Evolutionary conservation across 2,888 invertebrate genomes (phyloP).

Genomic region (Anoplius nigerrimus): DNA sequence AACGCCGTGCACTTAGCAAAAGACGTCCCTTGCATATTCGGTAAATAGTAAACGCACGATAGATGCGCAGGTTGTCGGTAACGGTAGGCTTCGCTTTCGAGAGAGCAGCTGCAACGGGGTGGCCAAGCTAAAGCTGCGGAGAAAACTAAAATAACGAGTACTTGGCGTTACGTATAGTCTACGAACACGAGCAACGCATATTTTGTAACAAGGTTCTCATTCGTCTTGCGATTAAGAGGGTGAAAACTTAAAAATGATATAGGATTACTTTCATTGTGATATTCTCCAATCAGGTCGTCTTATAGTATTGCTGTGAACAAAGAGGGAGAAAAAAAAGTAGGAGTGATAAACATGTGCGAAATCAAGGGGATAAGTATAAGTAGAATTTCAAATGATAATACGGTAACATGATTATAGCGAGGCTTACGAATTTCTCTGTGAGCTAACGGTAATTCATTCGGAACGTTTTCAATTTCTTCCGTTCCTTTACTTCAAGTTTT

Average conservation of each 20-base stretch:
- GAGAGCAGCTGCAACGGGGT: slow-evolving; percentile 14
- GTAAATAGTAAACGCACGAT: slow-evolving; percentile 19
- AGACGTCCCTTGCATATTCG: too few relatives aligned
- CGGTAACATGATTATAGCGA: too few relatives aligned
- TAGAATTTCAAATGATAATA: slow-evolving; percentile 22
- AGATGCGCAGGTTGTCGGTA: slow-evolving; percentile 34
- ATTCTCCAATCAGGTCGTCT: slow-evolving; percentile 30
- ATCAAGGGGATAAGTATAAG: slow-evolving; percentile 37
- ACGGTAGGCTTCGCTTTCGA: slow-evolving; percentile 25
- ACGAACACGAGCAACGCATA: slow-evolving; percentile 11
- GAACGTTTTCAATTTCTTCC: too few relatives aligned
- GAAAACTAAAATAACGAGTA: slow-evolving; percentile 4
- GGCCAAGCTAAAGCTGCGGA: slow-evolving; percentile 22
- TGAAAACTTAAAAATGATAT: slow-evolving; percentile 22
- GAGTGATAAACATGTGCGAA: slow-evolving; percentile 22
- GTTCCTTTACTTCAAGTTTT: too few relatives aligned
- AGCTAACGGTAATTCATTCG: too few relatives aligned
- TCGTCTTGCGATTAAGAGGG: slow-evolving; percentile 26
- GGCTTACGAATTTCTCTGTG: too few relatives aligned
- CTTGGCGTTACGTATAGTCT: slow-evolving; percentile 14
- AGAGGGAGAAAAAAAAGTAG: slow-evolving; percentile 13
- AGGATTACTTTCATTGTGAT: slow-evolving; percentile 45
- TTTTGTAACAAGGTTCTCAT: slow-evolving; percentile 33
- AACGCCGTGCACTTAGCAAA: too few relatives aligned
- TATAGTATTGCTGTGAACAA: slow-evolving; percentile 10